A percentile compares a stretch with the other conserved stretches of the same genome.
phyloP scores from a whole-genome alignment of 2,888 invertebrate genomes.

The Euplexia lucipara region DNA sequence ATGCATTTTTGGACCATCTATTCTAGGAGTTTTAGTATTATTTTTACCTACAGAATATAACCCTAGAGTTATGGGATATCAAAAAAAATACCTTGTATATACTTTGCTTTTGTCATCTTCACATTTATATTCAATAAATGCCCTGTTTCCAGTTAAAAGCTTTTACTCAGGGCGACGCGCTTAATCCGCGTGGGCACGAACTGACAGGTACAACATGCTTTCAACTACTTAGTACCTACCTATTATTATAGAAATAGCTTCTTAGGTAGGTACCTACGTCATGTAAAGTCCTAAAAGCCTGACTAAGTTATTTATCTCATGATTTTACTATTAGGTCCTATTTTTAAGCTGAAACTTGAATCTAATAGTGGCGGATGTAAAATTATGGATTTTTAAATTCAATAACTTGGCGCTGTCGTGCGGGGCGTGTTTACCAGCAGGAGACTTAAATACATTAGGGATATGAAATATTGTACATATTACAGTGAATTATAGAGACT shows the following conservation, averaged over 20 bases:
- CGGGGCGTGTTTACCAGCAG: conserved; percentile 11
- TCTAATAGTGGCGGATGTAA: conserved; percentile 8
- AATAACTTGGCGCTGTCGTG: conserved; percentile 12
- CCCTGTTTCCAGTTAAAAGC: conserved; percentile 28
- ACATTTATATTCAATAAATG: conserved; percentile 4
- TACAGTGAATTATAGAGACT: background rate
- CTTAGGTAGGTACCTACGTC: background rate
- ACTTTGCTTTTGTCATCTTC: too few relatives aligned
- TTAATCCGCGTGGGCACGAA: conserved; percentile 19
- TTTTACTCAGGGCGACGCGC: conserved; percentile 15
- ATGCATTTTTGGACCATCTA: too few relatives aligned
- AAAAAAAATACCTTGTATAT: too few relatives aligned
- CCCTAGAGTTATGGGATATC: too few relatives aligned
- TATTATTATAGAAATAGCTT: conserved; percentile 17
- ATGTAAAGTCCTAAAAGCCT: conserved; percentile 25
- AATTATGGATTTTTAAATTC: conserved; percentile 38
- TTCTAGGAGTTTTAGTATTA: too few relatives aligned
- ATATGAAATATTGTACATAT: background rate
- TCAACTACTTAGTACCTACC: background rate
- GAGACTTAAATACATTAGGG: conserved; percentile 9
- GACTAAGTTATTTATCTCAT: conserved; percentile 11
- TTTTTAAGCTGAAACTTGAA: conserved; percentile 23
- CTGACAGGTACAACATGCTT: conserved; percentile 14
- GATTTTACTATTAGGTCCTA: conserved; percentile 11
- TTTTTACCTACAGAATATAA: too few relatives aligned